Percentiles rank a stretch among this genome's conserved stretches.
These are phyloP conservation scores for Trypoxylon attenuatum DNA, from an alignment of 2,888 invertebrate species.

Conservation along the genomic window DNA sequence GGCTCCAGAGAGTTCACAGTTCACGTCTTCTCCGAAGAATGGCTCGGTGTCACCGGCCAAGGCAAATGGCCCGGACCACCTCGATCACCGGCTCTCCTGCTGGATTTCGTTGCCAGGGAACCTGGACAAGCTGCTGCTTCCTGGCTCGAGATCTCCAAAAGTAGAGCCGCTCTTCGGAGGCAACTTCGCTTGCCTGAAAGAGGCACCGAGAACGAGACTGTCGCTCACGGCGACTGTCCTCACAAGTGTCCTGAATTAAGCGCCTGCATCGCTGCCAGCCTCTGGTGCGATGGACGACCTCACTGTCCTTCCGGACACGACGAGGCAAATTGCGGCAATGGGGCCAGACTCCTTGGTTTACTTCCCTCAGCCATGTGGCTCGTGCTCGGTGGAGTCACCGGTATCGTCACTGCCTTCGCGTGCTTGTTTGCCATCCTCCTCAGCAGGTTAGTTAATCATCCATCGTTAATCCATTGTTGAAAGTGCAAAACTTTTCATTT, in stretches of 20 bases:
- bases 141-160: conserved; percentile 85
- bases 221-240: conserved; percentile 65
- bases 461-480: not conserved
- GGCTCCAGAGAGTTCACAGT: conserved; percentile 81
- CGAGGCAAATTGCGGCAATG: conserved; percentile 79
- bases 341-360: conserved; percentile 76
- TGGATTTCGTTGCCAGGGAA: conserved; percentile 84
- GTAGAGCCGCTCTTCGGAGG: conserved; percentile 79
- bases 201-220: conserved; percentile 64
- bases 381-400: conserved; percentile 69
- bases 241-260: conserved; percentile 73
- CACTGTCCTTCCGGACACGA: conserved; percentile 78
- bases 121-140: conserved; percentile 85
- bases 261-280: conserved; percentile 72
- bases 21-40: conserved; percentile 88
- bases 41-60: conserved; percentile 76
- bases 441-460: conserved; percentile 69
- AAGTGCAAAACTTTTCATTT: too few species aligned
- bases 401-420: conserved; percentile 75
- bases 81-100: conserved; percentile 79
- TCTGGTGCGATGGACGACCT: conserved; percentile 76
- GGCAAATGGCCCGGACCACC: conserved; percentile 67
- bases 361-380: conserved; percentile 74
- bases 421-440: conserved; percentile 73
- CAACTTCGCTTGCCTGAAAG: conserved; percentile 76